Evolutionary conservation across 1,140 invertebrate genomes (phyloP).

Genomic region (Atta colombica): DNA sequence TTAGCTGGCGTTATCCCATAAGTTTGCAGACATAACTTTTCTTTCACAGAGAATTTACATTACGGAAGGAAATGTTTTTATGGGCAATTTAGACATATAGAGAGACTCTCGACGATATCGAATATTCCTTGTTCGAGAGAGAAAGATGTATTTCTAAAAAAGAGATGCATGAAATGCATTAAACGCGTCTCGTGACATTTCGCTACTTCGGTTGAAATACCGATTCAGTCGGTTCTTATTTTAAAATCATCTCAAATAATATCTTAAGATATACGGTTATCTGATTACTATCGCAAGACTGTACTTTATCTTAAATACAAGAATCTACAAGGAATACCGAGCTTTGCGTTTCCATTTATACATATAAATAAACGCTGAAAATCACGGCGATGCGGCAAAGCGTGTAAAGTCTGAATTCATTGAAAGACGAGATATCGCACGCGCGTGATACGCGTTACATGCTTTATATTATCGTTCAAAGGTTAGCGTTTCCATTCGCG

Average conservation of each 20-base stretch:
- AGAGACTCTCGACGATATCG: not conserved
- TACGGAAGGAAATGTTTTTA: not conserved
- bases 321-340: too few relatives aligned
- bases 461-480: constrained; percentile 38
- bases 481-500: constrained; percentile 51
- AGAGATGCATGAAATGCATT: not conserved
- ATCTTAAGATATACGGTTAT: too few relatives aligned
- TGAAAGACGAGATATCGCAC: not conserved
- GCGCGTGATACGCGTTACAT: not conserved
- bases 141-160: not conserved
- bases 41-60: not conserved
- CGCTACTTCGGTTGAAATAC: not conserved
- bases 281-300: too few relatives aligned
- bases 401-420: not conserved
- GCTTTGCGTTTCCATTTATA: not conserved
- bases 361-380: not conserved
- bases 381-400: not conserved
- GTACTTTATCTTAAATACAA: too few relatives aligned
- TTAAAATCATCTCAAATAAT: too few relatives aligned
- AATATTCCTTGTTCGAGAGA: not conserved
- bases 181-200: not conserved
- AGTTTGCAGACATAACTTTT: not conserved
- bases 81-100: not conserved
- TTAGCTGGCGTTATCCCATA: constrained; percentile 5
- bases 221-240: too few relatives aligned